phyloP scores from a whole-genome alignment of 2,888 invertebrate species.

The Polydrusus tereticollis region DNA sequence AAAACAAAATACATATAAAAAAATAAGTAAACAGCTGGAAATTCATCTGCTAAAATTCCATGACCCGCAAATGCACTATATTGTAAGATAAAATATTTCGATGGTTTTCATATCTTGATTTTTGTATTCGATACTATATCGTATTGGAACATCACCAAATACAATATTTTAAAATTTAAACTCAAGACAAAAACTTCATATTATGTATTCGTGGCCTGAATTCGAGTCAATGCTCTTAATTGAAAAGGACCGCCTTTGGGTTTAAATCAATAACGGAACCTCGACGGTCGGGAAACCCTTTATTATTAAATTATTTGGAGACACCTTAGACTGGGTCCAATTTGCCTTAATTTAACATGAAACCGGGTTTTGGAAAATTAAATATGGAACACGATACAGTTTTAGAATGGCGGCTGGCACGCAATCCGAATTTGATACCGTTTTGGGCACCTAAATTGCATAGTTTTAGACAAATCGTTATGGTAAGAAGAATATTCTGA shows the following conservation, averaged over 20 bases:
- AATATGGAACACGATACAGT: conserved; percentile 34
- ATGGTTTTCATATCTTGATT: no score
- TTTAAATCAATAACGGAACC: conserved; percentile 37
- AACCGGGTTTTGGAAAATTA: conserved; percentile 43
- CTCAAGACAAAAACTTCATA: background rate
- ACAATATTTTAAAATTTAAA: background rate
- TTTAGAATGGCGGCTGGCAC: conserved; percentile 30
- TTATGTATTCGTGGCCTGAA: conserved; percentile 5
- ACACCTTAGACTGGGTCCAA: conserved; percentile 48
- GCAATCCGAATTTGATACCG: conserved; percentile 22
- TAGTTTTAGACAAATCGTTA: background rate
- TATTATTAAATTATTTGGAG: conserved; percentile 49
- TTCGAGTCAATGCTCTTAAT: conserved; percentile 26
- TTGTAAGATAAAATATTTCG: no score
- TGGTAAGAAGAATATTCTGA: no score
- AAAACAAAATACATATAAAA: no score
- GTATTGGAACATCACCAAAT: background rate
- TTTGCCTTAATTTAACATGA: conserved; percentile 48
- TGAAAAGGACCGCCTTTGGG: conserved; percentile 32
- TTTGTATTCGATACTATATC: background rate
- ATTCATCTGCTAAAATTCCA: no score
- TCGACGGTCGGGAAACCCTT: conserved; percentile 36
- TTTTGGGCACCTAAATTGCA: conserved; percentile 1
- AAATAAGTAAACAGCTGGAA: no score
- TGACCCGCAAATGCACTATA: no score